Conservation (phyloP, 2,888 invertebrate genomes). For the Lasioglossum leucozonium region DNA sequence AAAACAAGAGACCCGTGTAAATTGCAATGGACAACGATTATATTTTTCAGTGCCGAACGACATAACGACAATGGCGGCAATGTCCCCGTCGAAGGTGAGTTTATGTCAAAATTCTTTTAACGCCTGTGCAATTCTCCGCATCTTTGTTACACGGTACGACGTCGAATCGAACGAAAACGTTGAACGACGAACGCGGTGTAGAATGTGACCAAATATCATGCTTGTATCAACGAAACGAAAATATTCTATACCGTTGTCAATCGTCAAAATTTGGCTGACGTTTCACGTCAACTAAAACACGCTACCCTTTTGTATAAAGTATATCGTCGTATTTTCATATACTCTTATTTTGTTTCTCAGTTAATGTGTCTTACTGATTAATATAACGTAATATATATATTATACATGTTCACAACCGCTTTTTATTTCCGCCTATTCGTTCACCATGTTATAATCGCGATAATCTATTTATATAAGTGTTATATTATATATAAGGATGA, state of each 20-base stretch:
- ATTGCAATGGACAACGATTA: conserved; percentile 78
- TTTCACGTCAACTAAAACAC: conserved; percentile 49
- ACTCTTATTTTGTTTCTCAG: neutral
- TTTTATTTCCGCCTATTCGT: conserved; percentile 3
- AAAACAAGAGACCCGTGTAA: conserved; percentile 51
- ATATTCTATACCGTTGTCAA: conserved; percentile 30
- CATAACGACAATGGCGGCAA: conserved; percentile 89
- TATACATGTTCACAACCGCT: neutral
- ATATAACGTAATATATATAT: neutral
- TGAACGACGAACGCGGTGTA: neutral
- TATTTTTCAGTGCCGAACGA: conserved; percentile 79
- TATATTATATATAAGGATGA: neutral
- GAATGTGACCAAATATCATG: neutral
- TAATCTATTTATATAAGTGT: conserved; percentile 1
- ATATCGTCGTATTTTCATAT: neutral
- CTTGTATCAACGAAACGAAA: neutral
- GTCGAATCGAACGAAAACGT: neutral
- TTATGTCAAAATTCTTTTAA: conserved; percentile 28
- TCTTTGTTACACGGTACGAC: neutral
- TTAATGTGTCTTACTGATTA: neutral
- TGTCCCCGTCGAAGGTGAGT: conserved; percentile 91
- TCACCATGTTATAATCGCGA: conserved; percentile 6
- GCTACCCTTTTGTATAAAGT: neutral
- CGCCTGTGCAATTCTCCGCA: neutral
- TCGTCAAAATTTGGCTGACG: conserved; percentile 51